Base-by-base conservation (phyloP, 2,888 invertebrate genomes). In the Sarcophaga carnaria region DNA sequence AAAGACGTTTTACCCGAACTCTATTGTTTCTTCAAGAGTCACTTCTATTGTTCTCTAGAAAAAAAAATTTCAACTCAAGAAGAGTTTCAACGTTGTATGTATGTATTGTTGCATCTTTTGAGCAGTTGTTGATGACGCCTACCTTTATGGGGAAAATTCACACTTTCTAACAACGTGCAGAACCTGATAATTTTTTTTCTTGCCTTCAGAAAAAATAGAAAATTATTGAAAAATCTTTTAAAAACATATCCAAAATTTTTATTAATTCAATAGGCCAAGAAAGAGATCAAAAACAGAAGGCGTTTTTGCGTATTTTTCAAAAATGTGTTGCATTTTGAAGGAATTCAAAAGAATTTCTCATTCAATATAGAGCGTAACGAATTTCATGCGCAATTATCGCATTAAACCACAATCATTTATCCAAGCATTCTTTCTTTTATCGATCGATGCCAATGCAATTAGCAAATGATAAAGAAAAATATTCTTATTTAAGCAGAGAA, bases 41-140 rank as follows among this genome's bases (percentile, higher is more conserved):
- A 54, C 54, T 14, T 14, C 17, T 3, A 54, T 54, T 54, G 54
- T 54, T 17, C 2, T 12, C 14, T 5, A 4, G 17, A 54, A 54
- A 49, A 54, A 54, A 17, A 37, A 37, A 8, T 0, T 0, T 2
- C 10, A 37, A 37, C 8, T 2, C 37, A 6, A 37, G 37, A 37
- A 8, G 37, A 37, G 37, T 37, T 37, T 37, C 37, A 37, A 37
- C 37, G 37, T 2, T 37, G 1, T 37, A 37, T 37, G 37, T 1
- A 8, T 37, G 37, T 37, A 63, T 70, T 82, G 62, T 82, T 82
- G 62, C 49, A 37, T 59, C 20, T 78, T 77, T 54, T 54, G 75
- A 80, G 78, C 81, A 78, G 81, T 87, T 87, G 86, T 70, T 70
- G 70, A 62, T 49, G 67, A 47, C 86, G 86, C 84, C 86, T 81